Conservation (phyloP, 2,113 vertebrate genomes). For the Cyrtonyx montezumae region DNA sequence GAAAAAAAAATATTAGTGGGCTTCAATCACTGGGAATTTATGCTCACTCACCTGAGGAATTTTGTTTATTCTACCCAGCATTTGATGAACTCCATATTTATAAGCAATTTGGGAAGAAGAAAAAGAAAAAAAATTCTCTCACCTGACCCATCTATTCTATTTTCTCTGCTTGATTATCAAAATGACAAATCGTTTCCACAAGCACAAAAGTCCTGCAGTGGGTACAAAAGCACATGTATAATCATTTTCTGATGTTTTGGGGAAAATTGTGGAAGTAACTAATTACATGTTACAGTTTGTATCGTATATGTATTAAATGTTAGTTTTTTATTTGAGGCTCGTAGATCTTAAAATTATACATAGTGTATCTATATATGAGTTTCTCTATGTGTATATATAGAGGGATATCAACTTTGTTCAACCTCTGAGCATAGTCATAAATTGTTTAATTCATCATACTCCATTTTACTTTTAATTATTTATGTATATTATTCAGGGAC, state of each 20-base stretch:
- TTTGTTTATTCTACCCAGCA: not conserved
- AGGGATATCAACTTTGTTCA: not conserved
- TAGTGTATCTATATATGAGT: no score
- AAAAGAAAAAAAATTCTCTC: not conserved
- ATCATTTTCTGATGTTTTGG: not conserved
- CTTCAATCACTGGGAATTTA: not conserved
- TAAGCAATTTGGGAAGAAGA: not conserved
- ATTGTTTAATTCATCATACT: not conserved
- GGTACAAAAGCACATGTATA: not conserved
- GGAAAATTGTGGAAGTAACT: not conserved
- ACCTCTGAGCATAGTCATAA: not conserved
- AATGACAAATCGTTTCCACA: fast-evolving
- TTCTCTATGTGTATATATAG: fast-evolving
- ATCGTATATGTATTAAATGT: not conserved
- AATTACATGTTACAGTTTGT: not conserved
- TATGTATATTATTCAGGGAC: not conserved
- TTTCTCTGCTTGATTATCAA: not conserved
- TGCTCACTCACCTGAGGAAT: not conserved
- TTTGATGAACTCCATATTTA: not conserved
- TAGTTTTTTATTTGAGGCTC: not conserved
- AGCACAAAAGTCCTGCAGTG: not conserved
- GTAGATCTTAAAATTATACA: not conserved
- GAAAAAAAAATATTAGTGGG: not conserved
- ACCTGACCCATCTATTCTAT: not conserved
- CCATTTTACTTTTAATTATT: not conserved